Evolutionary conservation across 2,888 invertebrate species (phyloP), one percentile per base, ranked within the genome.

Genomic region (Andrena flavipes): DNA sequence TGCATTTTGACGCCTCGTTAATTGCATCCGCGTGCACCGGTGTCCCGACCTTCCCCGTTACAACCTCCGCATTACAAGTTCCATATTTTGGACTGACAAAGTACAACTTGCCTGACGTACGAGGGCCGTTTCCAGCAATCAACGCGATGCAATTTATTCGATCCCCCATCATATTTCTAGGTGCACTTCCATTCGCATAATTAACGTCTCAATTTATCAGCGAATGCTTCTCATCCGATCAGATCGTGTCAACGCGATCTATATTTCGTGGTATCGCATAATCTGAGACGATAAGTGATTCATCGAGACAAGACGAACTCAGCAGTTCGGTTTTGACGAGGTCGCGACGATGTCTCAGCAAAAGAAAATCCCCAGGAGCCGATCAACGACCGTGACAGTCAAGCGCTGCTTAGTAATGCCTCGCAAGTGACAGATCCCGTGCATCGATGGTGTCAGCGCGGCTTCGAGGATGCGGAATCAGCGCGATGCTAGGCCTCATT

Each of bases 1-100:
- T 89, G 87, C 86, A 87, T 88, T 84, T 88, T 87, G 87, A 85
- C 85, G 80, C 78, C 76, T 71, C 72, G 86, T 86, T 87, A 88
- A 89, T 88, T 87, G 85, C 68, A 74, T 30, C 26, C 56, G 16
- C 59, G 51, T 23, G 26, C 29, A 56, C 10, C 8, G 8, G 13
- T n/a, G 20, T 20, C 20, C 13, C 26, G 35, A 64, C 23, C 35
- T 65, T 30, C 20, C 42, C 65, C 6, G 30, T 20, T 35, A 33
- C 20, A 13, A 30, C 16, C 56, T 23, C 42, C 35, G 20, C 48
- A 63, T 30, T 70, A 20, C 29, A 23, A 74, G 29, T 16, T 35
- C 29, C 64, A 20, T 23, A 29, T 20, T 6, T 68, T 33, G 13
- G 29, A 63, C 35, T 67, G 56, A 35, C 42, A 29, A 49, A 33